Evolutionary conservation across 2,888 invertebrate species (phyloP), one percentile per base, ranked within the genome.

Genomic region (Sesia bembeciformis): DNA sequence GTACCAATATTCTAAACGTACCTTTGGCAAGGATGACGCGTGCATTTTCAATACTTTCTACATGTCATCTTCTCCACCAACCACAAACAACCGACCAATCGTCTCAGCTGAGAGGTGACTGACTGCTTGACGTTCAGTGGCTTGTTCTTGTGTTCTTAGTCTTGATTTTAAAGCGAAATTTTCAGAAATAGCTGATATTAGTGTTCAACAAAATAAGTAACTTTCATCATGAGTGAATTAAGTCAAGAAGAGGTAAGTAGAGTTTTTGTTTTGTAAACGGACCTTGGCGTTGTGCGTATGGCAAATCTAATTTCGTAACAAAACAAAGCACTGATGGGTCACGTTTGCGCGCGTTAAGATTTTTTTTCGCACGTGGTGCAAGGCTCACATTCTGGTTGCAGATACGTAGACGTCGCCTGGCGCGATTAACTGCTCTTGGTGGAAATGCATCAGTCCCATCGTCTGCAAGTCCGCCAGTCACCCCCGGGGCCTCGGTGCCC

Each of bases 221-320:
- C 49, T 62, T 65, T 66, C 72, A 81, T 63, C 65, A 95, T 95
- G 95, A 95, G 95, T 89, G 96, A 96, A 91, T 90, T 96, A 68
- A 95, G 94, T 77, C 95, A 95, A 82, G 96, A 96, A 88, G 96
- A 96, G 94, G 96, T 95, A 90, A 92, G 93, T 90, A 61, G 61
- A 64, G 68, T 72, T 70, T 74, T 74, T 78, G 75, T 78, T 80
- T 79, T 78, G 78, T 81, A 76, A 76, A 81, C 79, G 81, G 74
- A 75, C 74, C 76, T 78, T 78, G 78, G 74, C 71, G 72, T 83
- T 77, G 76, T 81, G 79, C 85, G 82, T 83, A 83, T 84, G 81
- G 82, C 72, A 76, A 81, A 76, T 88, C 85, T 85, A 87, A 88
- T 88, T 88, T 88, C 85, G 88, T 88, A 89, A 89, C 88, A 88